Percentiles rank a stretch among this genome's conserved stretches.
phyloP scores from a whole-genome alignment of 37 sponge, comb jelly and placozoan genomes.

The Oopsacas minuta region DNA sequence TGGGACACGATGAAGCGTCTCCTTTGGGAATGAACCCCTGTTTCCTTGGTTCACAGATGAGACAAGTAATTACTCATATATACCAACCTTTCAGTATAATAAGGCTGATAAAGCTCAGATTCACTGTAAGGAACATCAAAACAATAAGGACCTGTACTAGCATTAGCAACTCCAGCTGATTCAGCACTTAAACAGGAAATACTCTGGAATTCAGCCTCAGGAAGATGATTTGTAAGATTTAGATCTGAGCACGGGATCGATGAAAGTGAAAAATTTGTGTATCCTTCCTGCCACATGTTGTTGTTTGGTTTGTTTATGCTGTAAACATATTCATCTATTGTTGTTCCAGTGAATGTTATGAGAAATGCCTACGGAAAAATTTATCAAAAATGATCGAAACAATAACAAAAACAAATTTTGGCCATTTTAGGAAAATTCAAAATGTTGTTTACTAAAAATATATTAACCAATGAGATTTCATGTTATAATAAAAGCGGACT shows the following conservation, averaged over 20 bases:
- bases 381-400: neutral
- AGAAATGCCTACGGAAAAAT: neutral
- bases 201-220: neutral
- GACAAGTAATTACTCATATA: neutral
- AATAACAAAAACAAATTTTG: neutral
- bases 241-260: neutral
- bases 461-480: neutral
- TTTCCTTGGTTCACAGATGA: neutral
- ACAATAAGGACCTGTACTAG: neutral
- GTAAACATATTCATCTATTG: conserved; percentile 3
- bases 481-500: neutral
- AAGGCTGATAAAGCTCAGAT: neutral
- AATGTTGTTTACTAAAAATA: no score
- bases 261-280: neutral
- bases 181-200: neutral
- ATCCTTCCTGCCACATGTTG: neutral
- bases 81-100: neutral
- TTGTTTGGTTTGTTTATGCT: neutral
- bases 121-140: neutral
- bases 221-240: neutral
- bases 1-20: no score
- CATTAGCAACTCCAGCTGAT: neutral
- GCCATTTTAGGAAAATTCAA: no score
- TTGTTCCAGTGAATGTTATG: neutral
- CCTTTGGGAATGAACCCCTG: no score